These are phyloP conservation scores for Eupithecia inturbata DNA, from an alignment of 2,888 invertebrate genomes.

Conservation along the genomic window DNA sequence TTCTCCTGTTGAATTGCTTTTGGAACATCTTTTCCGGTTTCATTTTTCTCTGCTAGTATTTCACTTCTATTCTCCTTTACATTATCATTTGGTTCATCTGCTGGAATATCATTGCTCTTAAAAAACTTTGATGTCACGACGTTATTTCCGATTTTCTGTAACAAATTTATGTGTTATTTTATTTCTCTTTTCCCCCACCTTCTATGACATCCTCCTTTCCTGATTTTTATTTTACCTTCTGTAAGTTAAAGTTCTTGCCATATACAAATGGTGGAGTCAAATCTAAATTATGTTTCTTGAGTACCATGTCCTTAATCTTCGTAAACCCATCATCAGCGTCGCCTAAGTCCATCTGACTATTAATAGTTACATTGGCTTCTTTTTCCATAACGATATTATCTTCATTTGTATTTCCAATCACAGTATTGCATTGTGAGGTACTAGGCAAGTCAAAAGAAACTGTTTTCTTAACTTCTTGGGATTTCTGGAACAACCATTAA, in stretches of 20 bases:
- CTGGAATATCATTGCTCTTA: slow-evolving; percentile 25
- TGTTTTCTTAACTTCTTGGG: slow-evolving; percentile 52
- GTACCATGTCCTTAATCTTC: slow-evolving; percentile 65
- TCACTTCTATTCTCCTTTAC: slow-evolving; percentile 38
- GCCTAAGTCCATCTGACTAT: slow-evolving; percentile 56
- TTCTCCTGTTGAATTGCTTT: neutral
- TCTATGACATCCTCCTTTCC: neutral
- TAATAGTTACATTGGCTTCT: slow-evolving; percentile 50
- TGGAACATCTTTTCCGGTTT: slow-evolving; percentile 11
- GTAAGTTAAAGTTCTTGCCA: slow-evolving; percentile 55
- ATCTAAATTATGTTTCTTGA: slow-evolving; percentile 70
- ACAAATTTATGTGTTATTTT: neutral
- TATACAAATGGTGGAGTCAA: slow-evolving; percentile 73
- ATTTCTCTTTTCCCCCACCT: neutral
- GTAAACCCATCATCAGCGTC: slow-evolving; percentile 57
- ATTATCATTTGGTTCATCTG: slow-evolving; percentile 25
- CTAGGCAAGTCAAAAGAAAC: slow-evolving; percentile 53
- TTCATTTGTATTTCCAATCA: slow-evolving; percentile 23
- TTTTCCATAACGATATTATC: slow-evolving; percentile 37
- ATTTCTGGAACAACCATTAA: slow-evolving; percentile 23
- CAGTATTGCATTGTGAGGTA: slow-evolving; percentile 14
- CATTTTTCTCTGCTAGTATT: slow-evolving; percentile 16
- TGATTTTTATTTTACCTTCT: slow-evolving; percentile 7
- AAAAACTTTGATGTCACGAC: slow-evolving; percentile 70
- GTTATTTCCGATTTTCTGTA: slow-evolving; percentile 56